Conservation (phyloP, 2,888 invertebrate genomes). For the Vanessa cardui region DNA sequence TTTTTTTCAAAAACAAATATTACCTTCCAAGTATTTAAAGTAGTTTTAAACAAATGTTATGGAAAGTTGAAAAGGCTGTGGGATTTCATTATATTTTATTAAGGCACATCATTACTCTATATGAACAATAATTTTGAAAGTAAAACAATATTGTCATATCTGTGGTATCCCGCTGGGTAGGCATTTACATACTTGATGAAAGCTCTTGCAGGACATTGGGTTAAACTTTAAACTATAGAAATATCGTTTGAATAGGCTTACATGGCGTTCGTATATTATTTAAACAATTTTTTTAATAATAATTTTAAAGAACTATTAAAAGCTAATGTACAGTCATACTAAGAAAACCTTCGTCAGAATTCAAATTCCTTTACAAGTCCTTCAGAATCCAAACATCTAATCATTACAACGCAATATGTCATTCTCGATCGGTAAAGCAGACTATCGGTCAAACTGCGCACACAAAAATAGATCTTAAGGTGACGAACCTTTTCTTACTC, state of each 20-base stretch:
- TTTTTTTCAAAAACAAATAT: not conserved
- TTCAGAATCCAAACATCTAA: too few species aligned
- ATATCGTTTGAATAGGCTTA: slow-evolving; percentile 1
- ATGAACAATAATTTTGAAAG: slow-evolving; percentile 22
- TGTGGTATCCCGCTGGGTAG: slow-evolving; percentile 25
- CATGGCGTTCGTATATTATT: slow-evolving; percentile 1
- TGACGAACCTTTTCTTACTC: too few species aligned
- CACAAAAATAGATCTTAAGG: too few species aligned
- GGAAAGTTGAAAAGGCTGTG: slow-evolving; percentile 7
- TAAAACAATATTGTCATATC: slow-evolving; percentile 28
- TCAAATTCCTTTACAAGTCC: too few species aligned
- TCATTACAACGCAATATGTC: too few species aligned
- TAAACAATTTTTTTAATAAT: not conserved
- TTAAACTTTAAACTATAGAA: slow-evolving; percentile 15
- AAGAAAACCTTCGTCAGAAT: too few species aligned
- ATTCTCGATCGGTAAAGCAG: too few species aligned
- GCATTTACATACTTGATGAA: slow-evolving; percentile 34
- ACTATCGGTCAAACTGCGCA: too few species aligned
- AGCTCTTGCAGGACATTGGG: slow-evolving; percentile 11
- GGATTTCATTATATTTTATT: slow-evolving; percentile 4
- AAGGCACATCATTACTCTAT: not conserved
- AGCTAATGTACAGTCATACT: too few species aligned
- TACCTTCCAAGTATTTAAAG: not conserved
- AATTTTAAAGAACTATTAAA: too few species aligned
- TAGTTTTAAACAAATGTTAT: not conserved